Evolutionary conservation across 2,797 vertebrate species (phyloP), one percentile per base, ranked within the genome.

Genomic region (Apodemus agrarius): DNA sequence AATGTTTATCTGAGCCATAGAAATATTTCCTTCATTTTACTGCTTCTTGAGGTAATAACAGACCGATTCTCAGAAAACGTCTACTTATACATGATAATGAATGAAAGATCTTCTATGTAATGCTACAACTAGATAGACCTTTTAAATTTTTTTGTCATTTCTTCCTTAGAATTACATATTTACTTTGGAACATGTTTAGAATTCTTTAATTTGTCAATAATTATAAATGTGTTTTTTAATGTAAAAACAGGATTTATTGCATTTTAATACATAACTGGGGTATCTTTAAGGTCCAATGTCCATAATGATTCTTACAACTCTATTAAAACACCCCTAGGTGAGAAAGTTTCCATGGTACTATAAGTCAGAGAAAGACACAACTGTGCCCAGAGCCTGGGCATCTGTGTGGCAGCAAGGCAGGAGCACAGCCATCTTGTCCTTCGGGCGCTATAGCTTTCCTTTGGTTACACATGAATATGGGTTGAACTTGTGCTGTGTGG

Each of bases 101-200:
- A n/a, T 59, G 46, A 67, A 67, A 54, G 16, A 49, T 83, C 26
- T 81, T 89, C 24, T 46, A 31, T 69, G 22, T 63, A 49, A 19
- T 80, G 7, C 65, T 81, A 29, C 37, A 34, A 11, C 75, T 46
- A 85, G 65, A 79, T 46, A 85, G 65, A n/a, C 57, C 40, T 87
- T 0, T 90, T 92, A 40, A 72, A 86, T 17, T n/a, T 37, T 54
- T 90, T 63, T 63, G 82, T 46, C 26, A 34, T 1, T 79, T 90
- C 21, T 90, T 91, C 21, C 10, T 67, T 89, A 94, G n/a, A 79
- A 26, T 90, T 89, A 5, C 43, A 26, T 29, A 43, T 95, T 93
- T 93, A 89, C 72, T 89, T 90, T 88, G n/a, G 52, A 95, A 61
- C 40, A 67, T 93, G 24, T 40, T 95, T 90, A 34, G 92, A 78